Evolutionary conservation across 2,113 vertebrate genomes (phyloP), one percentile per base, ranked within the genome.

Genomic region (Meleagris gallopavo): DNA sequence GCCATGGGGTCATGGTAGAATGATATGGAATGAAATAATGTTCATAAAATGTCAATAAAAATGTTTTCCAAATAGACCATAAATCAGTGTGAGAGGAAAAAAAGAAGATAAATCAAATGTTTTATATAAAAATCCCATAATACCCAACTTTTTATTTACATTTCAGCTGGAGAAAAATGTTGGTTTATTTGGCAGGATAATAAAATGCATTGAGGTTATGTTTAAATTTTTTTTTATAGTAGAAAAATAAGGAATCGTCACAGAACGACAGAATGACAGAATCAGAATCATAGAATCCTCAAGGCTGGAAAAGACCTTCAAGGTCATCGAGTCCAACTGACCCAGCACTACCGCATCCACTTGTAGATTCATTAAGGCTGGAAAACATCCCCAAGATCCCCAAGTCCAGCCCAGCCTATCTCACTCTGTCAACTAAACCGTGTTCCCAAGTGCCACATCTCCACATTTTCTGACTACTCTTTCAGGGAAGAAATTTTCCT

Each of bases 1-100:
- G 30, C 64, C 86, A 58, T 58, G 15, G 41, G 55, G 61, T 83
- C 52, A 27, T 69, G 61, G 60, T 50, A 94, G 70, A 94, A 86
- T 80, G 85, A 71, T 87, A 76, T 2, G 18, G 93, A 89, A 78
- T 66, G 94, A 78, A 46, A 73, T 81, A 89, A 65, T 11, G 27
- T 71, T 60, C 45, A 60, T 64, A 71, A 21, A 88, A 93, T 82
- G 83, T 85, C 77, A 71, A 65, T 85, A 66, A 92, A 96, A 86
- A 50, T 86, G 43, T 91, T 84, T 91, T 96, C 85, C 50, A 81
- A 90, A 82, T 3, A 10, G 41, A 70, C 9, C n/a, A 50, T 79
- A 82, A 95, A 64, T 95, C 48, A 89, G 9, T 21, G 48, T 61
- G 22, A 16, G 38, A 29, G 29, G 32, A 7, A 64, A 50, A 65